phyloP scores from a whole-genome alignment of 2,113 vertebrate species.

The Otocyon megalotis region DNA sequence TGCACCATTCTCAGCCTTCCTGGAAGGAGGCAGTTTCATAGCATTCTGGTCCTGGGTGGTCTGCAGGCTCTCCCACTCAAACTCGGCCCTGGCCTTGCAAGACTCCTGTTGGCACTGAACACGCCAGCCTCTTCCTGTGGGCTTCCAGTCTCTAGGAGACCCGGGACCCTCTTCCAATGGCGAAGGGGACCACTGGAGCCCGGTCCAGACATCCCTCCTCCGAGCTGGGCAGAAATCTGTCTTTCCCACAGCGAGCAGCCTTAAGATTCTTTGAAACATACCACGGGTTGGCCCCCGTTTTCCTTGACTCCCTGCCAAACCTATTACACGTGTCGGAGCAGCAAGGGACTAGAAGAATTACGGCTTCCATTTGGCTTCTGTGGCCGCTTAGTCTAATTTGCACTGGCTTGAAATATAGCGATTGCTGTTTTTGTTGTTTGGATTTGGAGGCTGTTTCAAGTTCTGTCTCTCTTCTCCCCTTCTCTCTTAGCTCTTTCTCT shows the following conservation, averaged over 20 bases:
- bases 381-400: conserved; percentile 86
- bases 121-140: rapidly evolving
- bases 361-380: conserved; percentile 87
- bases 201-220: conserved; percentile 2
- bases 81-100: rapidly evolving
- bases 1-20: conserved; percentile 19
- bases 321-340: conserved; percentile 86
- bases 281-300: conserved; percentile 77
- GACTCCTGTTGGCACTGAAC: background rate
- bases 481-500: conserved; percentile 54
- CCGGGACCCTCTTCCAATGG: rapidly evolving
- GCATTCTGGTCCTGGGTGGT: background rate
- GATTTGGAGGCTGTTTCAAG: conserved; percentile 70
- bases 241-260: conserved; percentile 38
- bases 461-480: conserved; percentile 66
- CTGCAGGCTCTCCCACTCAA: background rate
- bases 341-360: conserved; percentile 85
- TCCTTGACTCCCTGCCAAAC: conserved; percentile 86
- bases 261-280: conserved; percentile 81
- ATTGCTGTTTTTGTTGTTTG: conserved; percentile 78
- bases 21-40: background rate
- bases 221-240: conserved; percentile 72
- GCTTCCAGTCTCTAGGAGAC: background rate
- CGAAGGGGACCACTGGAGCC: background rate
- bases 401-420: conserved; percentile 82